Evolutionary conservation across 37 sponge, comb jelly and placozoan genomes (phyloP), one percentile per base, ranked within the genome.

Genomic region (Amphimedon queenslandica): DNA sequence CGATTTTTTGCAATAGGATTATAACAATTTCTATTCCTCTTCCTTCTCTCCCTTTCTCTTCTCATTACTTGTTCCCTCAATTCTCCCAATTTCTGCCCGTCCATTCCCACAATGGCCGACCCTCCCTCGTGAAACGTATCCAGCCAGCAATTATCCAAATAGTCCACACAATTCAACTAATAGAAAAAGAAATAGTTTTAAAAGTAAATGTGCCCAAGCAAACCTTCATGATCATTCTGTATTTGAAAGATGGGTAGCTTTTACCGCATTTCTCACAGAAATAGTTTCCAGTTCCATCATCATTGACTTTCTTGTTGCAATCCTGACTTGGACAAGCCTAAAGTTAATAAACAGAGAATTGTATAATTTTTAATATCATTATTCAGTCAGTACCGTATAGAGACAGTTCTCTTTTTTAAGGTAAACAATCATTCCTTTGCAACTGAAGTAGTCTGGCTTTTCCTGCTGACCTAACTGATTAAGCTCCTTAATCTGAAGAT

Each of bases 261-360:
- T 89, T 80, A 60, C 86, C 78, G 63, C 91, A 90, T 70, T 92
- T 96, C 76, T 96, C 96, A 81, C 96, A 96, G 51, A 73, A 57
- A 72, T 86, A 96, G 37, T 76, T 70, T 0, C 68, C 79, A 21
- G 76, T 68, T 4, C 34, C 61, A 1, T 66, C 81, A 37, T 87
- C 90, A 16, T 75, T 85, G 16, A 96, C 96, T 82, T 96, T 96
- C 74, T 92, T 87, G 64, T 96, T 92, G 57, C 88, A 88, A 39
- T 92, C 93, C 28, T 58, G 64, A 40, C 27, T 65, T 23, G 96
- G 88, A 76, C 93, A 92, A 2, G 93, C 93, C 79, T 88, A 31
- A 34, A 42, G n/a, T 13, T 18, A 13, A 47, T 13, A 47, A 8
- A 47, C 53, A 47, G 53, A 47, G 13, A 18, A 47, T 18, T 47